Base-by-base conservation (phyloP, 2,888 invertebrate genomes). In the Leptinotarsa tumamoca region DNA sequence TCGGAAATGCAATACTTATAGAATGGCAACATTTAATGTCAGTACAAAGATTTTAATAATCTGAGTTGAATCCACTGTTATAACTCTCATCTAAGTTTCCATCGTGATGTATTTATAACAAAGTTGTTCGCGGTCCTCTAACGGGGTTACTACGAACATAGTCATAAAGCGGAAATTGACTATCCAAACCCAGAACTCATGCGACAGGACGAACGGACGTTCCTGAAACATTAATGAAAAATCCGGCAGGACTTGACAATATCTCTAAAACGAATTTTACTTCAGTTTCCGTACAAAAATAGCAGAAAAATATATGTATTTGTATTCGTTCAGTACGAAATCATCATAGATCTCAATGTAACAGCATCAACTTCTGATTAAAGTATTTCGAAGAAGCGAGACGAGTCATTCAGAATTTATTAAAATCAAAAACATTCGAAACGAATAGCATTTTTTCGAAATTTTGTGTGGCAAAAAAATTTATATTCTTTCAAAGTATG, bases 91-190 rank as follows among this genome's bases (percentile, higher is more conserved):
- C 71, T 75, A 71, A 76, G 63, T 74, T 69, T 83, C 82, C 83
- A 81, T 84, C 82, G 79, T 83, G 84, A 85, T 85, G 84, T 84
- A 84, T 43, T n/a, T 84, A 84, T 84, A 85, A 84, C 83, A 85
- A 83, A 83, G 83, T 74, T 73, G 79, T 82, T 80, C 80, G 81
- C 79, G 80, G 78, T 78, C 78, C 82, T 80, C 80, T 84, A 86
- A 85, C 85, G 83, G 84, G 84, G 85, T 85, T 84, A 85, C 82
- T 80, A 80, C 83, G 82, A 82, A 83, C 83, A 79, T 73, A 79
- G 81, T 83, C 85, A 85, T 86, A 85, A 85, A 82, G 84, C 82
- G 85, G 86, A 85, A 86, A 86, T 86, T 85, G 85, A 85, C 86
- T 86, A 85, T 85, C 85, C 83, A 84, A 82, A 82, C 79, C 82